phyloP scores from a whole-genome alignment of 2,113 vertebrate species.

The Oncorhynchus gorbuscha region DNA sequence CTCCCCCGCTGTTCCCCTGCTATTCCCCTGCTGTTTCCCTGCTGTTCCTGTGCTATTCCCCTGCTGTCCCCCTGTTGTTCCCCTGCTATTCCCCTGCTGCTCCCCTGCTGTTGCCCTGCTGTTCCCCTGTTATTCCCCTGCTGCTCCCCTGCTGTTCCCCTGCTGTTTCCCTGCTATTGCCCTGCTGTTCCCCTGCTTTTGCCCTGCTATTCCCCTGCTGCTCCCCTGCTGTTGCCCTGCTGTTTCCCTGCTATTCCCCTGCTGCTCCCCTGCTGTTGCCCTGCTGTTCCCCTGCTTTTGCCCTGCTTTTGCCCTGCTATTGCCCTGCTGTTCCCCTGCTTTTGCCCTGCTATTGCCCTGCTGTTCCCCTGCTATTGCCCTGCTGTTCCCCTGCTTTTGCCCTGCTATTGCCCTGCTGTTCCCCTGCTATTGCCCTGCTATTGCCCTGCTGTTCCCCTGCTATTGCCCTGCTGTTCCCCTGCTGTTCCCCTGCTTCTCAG shows the following conservation, averaged over 20 bases:
- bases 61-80: too few relatives aligned
- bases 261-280: conserved; percentile 1
- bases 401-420: background rate
- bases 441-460: background rate
- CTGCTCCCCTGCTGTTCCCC: background rate
- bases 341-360: background rate
- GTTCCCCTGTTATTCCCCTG: too few relatives aligned
- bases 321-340: background rate
- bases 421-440: conserved; percentile 11
- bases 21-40: background rate
- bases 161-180: conserved; percentile 2
- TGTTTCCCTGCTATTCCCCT: background rate
- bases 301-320: conserved; percentile 18
- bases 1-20: background rate
- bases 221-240: too few relatives aligned
- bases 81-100: background rate
- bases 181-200: too few relatives aligned
- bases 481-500: conserved; percentile 14
- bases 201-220: background rate
- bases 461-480: background rate
- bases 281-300: background rate
- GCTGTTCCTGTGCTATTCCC: too few relatives aligned
- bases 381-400: fast-evolving
- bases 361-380: conserved; percentile 7
- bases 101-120: conserved; percentile 16